These are phyloP conservation scores for Pagrus major DNA, from an alignment of 2,113 vertebrate genomes.

Conservation along the genomic window DNA sequence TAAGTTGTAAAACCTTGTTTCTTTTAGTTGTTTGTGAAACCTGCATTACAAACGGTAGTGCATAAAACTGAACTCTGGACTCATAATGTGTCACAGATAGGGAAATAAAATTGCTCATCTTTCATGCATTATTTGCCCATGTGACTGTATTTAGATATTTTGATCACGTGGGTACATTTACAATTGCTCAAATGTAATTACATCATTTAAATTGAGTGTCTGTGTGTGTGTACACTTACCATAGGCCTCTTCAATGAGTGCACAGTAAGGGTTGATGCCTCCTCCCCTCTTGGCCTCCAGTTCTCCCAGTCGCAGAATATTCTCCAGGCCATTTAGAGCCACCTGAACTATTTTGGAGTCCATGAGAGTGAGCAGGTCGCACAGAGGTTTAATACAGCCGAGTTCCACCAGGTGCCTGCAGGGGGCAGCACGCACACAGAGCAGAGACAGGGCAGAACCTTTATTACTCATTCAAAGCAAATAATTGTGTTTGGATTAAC, in stretches of 20 bases:
- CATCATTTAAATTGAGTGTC: neutral
- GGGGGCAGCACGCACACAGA: conserved; percentile 47
- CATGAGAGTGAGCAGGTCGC: conserved; percentile 98
- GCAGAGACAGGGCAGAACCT: neutral
- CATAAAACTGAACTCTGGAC: too few relatives aligned
- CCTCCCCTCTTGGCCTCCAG: conserved; percentile 94
- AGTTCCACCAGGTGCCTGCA: conserved; percentile 94
- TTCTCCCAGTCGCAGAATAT: conserved; percentile 95
- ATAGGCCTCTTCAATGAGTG: conserved; percentile 96
- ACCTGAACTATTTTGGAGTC: conserved; percentile 99
- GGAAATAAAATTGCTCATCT: too few relatives aligned
- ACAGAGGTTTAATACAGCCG: conserved; percentile 97
- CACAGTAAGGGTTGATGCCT: conserved; percentile 97
- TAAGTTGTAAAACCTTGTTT: neutral
- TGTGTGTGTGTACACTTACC: conserved; percentile 82
- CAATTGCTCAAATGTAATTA: neutral
- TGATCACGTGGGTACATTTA: neutral
- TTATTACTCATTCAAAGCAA: neutral
- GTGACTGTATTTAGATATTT: neutral
- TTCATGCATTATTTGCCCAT: neutral
- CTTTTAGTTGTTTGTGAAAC: neutral
- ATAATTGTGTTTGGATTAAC: neutral
- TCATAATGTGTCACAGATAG: too few relatives aligned
- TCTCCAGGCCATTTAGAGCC: conserved; percentile 95
- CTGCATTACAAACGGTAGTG: neutral